Evolutionary conservation across 2,888 invertebrate genomes (phyloP), one percentile per base, ranked within the genome.

Genomic region (Sericinus montela): DNA sequence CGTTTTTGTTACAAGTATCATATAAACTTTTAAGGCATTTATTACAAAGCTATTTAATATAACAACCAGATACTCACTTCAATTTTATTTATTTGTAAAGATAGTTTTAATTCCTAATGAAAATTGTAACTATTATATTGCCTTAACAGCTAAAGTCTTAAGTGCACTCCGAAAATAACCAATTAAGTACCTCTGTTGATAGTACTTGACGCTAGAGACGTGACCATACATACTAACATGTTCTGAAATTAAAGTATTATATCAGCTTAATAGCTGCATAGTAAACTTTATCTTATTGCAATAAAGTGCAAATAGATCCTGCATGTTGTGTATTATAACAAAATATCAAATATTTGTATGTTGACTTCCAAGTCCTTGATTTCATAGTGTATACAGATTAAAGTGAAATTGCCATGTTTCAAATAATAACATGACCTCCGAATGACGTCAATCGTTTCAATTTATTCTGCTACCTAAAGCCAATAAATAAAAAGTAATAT

Each of bases 171-270:
- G 51, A 47, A 55, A 52, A 58, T 55, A 55, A 51, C 47, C 49
- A 48, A 40, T 51, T 42, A 42, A 48, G 47, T 49, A 39, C 44
- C 30, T 36, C 48, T 43, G 7, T 25, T 37, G 39, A 48, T 34
- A 35, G 14, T 15, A 58, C 59, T 61, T 58, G 59, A 57, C 56
- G 55, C 42, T 46, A 35, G 36, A 40, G 47, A 32, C 53, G 52
- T 56, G 56, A 59, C 53, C 51, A 14, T 41, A 34, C 35, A 34
- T 40, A 40, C 35, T 40, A 28, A 28, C 16, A 28, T 25, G 11
- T 36, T 48, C 51, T 45, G 42, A 37, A 40, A 50, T 30, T 38
- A 32, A 19, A 46, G 34, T 46, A 34, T 25, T 16, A n/a, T 40
- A 23, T 38, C 8, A 29, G n/a, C 37, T 37, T 16, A 16, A 34